Base-by-base conservation (phyloP, 1,140 invertebrate species). In the Nomia melanderi region DNA sequence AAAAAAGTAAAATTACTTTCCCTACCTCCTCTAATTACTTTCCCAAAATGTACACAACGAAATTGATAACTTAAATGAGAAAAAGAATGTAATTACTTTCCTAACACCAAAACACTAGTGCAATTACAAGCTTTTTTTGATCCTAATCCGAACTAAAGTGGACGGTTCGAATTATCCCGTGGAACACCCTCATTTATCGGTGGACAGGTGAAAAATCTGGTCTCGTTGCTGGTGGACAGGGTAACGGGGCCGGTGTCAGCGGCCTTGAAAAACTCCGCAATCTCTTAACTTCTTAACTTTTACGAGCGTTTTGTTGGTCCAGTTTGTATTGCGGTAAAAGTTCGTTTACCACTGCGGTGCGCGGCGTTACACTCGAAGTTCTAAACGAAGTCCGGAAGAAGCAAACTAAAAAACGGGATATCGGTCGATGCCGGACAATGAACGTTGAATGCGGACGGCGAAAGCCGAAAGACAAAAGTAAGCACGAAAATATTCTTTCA, bases 191-290 rank as follows among this genome's bases (percentile, higher is more conserved):
- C 39, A 39, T 36, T 67, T 67, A 57, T 57, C n/a, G 31, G 36
- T n/a, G 9, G 9, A 31, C 20, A 23, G 53, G 23, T 36, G 73
- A 69, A 65, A 74, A 74, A 74, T 66, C 62, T 41, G 72, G 50
- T 39, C 31, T 8, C 23, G 31, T 59, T 11, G 39, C 64, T 67
- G 4, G n/a, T n/a, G 1, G 41, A 7, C 39, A 7, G 2, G 54
- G 36, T 39, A 53, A 60, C 17, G 41, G 39, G 25, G 14, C 33
- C 44, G 44, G 54, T 66, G 44, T 70, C 64, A 59, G 33, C 76
- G 75, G 50, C 81, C 81, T 82, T 83, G 80, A 82, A 82, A 83
- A 83, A 83, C 75, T 83, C 80, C 39, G 65, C 70, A 74, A 83
- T 82, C 69, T 29, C 64, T 82, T 74, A 74, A 67, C 75, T 82